Conservation (phyloP, 2,797 vertebrate genomes). For the Artibeus jamaicensis region DNA sequence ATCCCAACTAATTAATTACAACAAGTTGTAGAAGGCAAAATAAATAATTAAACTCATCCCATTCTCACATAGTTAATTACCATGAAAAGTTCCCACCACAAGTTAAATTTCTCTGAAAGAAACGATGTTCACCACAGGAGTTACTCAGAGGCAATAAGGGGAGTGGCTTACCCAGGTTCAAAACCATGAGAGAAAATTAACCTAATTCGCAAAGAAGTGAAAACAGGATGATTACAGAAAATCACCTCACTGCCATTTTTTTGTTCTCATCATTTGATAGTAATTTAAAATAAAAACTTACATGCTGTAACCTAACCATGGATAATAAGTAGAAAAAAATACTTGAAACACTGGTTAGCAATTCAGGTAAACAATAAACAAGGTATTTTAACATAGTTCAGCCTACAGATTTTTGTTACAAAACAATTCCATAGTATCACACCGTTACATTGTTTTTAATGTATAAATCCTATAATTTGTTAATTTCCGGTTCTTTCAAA, state of each 20-base stretch:
- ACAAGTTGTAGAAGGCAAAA: slow-evolving; percentile 64
- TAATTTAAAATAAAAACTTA: slow-evolving; percentile 25
- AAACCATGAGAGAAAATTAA: slow-evolving; percentile 48
- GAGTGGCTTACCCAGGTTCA: slow-evolving; percentile 51
- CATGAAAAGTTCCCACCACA: slow-evolving; percentile 48
- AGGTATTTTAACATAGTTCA: background rate
- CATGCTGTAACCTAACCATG: background rate
- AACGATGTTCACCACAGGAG: slow-evolving; percentile 18
- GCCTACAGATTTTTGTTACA: background rate
- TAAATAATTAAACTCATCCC: slow-evolving; percentile 65
- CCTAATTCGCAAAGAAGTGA: slow-evolving; percentile 33
- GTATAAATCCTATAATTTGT: background rate
- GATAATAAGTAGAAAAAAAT: background rate
- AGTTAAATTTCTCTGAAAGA: slow-evolving; percentile 63
- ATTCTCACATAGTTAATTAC: slow-evolving; percentile 25
- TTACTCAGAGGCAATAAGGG: background rate
- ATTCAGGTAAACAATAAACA: background rate
- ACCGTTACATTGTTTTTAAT: background rate
- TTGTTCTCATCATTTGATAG: slow-evolving; percentile 14
- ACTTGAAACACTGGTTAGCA: background rate
- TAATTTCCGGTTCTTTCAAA: background rate
- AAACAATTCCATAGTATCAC: background rate
- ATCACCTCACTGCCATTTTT: slow-evolving; percentile 9
- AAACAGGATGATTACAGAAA: slow-evolving; percentile 30
- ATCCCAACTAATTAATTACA: slow-evolving; percentile 72